phyloP scores from a whole-genome alignment of 2,797 vertebrate genomes.

The Darevskia nairensis region DNA sequence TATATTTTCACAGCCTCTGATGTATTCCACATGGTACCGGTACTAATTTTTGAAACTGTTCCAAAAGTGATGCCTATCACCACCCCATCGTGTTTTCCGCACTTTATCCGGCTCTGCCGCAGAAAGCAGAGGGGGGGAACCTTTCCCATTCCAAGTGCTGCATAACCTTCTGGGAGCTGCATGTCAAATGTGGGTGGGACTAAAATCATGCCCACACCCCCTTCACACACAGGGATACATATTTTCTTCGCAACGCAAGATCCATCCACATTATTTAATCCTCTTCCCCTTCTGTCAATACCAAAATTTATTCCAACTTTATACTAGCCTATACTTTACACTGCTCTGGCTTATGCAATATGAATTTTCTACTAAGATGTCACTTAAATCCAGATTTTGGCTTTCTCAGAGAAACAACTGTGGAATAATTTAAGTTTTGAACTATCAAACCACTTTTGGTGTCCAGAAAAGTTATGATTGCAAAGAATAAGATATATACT shows the following conservation, averaged over 20 bases:
- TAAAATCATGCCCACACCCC: too few species aligned
- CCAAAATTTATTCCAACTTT: not conserved
- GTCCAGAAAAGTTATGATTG: not conserved
- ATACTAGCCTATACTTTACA: not conserved
- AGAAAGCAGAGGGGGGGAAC: too few species aligned
- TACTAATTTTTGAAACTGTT: accelerated
- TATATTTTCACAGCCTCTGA: too few species aligned
- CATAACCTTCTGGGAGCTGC: too few species aligned
- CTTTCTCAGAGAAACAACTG: not conserved
- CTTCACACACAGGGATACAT: too few species aligned
- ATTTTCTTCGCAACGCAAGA: not conserved
- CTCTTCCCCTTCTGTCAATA: not conserved
- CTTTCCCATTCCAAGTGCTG: too few species aligned
- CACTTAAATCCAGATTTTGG: not conserved
- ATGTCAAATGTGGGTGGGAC: too few species aligned
- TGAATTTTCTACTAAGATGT: not conserved
- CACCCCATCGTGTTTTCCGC: not conserved
- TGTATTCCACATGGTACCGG: not conserved
- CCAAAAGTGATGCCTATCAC: not conserved
- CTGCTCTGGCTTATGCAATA: not conserved
- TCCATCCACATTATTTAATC: not conserved
- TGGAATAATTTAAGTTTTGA: not conserved
- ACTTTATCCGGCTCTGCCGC: not conserved
- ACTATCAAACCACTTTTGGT: not conserved
- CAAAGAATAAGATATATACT: not conserved